Percentiles rank a stretch among this genome's conserved stretches.
These are phyloP conservation scores for Carterocephalus palaemon DNA, from an alignment of 2,888 invertebrate genomes.

Conservation along the genomic window DNA sequence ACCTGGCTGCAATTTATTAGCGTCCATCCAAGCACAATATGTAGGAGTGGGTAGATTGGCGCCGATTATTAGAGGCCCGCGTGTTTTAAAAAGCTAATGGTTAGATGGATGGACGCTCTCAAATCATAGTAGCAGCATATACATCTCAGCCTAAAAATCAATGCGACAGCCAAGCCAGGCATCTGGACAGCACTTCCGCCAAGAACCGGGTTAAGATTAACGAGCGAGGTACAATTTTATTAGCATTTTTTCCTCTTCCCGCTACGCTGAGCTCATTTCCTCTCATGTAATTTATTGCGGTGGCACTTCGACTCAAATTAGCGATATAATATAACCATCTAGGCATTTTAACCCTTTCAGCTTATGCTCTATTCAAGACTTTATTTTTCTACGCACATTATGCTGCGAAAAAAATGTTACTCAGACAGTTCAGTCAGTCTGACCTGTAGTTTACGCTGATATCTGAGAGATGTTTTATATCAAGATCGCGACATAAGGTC, in stretches of 20 bases:
- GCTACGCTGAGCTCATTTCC: conserved; percentile 69
- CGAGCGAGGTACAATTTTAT: conserved; percentile 70
- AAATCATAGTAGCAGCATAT: too few species aligned
- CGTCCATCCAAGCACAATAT: too few species aligned
- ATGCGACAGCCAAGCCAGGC: conserved; percentile 32
- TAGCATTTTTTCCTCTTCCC: conserved; percentile 73
- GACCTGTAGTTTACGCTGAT: too few species aligned
- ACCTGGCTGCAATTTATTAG: too few species aligned
- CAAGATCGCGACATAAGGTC: too few species aligned
- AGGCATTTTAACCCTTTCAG: conserved; percentile 3
- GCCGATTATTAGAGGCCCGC: not conserved
- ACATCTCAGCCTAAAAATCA: conserved; percentile 5
- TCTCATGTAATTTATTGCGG: conserved; percentile 65
- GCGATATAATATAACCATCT: conserved; percentile 62
- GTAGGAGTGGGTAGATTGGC: not conserved
- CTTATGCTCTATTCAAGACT: not conserved
- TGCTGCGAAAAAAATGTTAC: conserved; percentile 2
- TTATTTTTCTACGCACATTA: conserved; percentile 31
- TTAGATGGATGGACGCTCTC: too few species aligned
- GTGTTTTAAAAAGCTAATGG: not conserved
- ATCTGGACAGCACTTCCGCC: conserved; percentile 59
- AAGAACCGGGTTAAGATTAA: conserved; percentile 65
- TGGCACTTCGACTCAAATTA: conserved; percentile 61
- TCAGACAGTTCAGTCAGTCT: too few species aligned
- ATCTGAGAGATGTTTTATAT: too few species aligned